Evolutionary conservation across 2,797 vertebrate genomes (phyloP), one percentile per base, ranked within the genome.

Genomic region (Channa striata): DNA sequence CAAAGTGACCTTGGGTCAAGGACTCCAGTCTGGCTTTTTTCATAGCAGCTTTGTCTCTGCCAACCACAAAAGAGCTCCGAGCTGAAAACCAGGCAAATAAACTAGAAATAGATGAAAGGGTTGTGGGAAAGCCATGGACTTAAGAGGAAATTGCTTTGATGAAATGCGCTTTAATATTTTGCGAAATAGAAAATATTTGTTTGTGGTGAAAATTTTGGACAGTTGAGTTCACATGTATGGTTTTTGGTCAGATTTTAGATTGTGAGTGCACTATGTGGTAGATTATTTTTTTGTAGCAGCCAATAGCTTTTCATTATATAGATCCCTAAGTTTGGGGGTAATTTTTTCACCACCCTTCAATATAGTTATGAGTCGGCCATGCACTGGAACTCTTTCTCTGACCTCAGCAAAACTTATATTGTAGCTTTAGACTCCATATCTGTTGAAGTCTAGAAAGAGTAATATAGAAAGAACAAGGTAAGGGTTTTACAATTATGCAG

Each of bases 71-170:
- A 57, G 34, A 70, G n/a, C 72, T 68, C 25, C 53, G 61, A 78
- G 72, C 67, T 74, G 40, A 56, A 80, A 72, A 66, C 65, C 58
- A 87, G 62, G 81, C 65, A 88, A 82, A 78, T 77, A 84, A 83
- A 63, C 70, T 59, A 65, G 50, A 86, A 87, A 88, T 84, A 85
- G 73, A 89, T 81, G 56, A 77, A 84, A 80, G 80, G 66, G 52
- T 30, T 87, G 75, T 82, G 84, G 82, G 78, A 90, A 89, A 80
- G 57, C 59, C 54, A 53, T 46, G 0, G 12, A 54, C 25, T 42
- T 42, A 13, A 52, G 48, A 61, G 9, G 21, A 69, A 78, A 62
- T 68, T 21, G 17, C 39, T 72, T 74, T 77, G 61, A n/a, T n/a
- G n/a, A n/a, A n/a, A n/a, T 56, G 46, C 36, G 14, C 63, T 44